Conservation (phyloP, 2,113 vertebrate genomes). For the Penelope pileata region DNA sequence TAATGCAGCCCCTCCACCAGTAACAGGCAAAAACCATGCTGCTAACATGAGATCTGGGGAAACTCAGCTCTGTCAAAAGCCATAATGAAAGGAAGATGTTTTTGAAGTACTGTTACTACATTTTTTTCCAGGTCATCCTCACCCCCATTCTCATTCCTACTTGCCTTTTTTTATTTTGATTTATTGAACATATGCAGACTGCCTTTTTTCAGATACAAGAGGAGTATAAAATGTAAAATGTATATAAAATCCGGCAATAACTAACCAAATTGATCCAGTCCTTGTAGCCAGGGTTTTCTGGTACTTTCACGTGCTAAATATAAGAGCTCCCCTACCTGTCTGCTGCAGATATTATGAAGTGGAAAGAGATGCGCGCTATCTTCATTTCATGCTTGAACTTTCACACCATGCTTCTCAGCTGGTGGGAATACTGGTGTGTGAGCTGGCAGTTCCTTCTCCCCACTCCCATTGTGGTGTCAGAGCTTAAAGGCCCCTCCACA, state of each 20-base stretch:
- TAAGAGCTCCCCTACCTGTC: conserved; percentile 24
- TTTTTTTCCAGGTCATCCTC: not conserved
- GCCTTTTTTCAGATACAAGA: conserved; percentile 31
- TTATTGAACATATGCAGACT: not conserved
- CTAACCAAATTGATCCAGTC: not conserved
- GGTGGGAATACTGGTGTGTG: not conserved
- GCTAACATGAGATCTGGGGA: not conserved
- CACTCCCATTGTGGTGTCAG: not conserved
- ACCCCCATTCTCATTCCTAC: rapidly evolving
- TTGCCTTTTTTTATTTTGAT: not conserved
- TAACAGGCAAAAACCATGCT: not conserved
- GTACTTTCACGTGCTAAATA: not conserved
- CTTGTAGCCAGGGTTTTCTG: not conserved
- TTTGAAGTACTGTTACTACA: not conserved
- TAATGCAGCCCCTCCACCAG: not conserved
- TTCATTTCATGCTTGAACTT: not conserved
- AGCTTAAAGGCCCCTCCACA: not conserved
- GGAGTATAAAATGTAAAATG: not conserved
- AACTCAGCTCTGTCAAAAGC: not conserved
- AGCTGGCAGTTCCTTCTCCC: not conserved
- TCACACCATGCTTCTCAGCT: not conserved
- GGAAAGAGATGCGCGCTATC: not conserved
- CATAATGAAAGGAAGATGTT: not conserved
- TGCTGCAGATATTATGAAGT: conserved; percentile 7
- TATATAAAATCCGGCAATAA: not conserved